These are phyloP conservation scores for Acleris holmiana DNA, from an alignment of 2,888 invertebrate genomes.

Conservation along the genomic window DNA sequence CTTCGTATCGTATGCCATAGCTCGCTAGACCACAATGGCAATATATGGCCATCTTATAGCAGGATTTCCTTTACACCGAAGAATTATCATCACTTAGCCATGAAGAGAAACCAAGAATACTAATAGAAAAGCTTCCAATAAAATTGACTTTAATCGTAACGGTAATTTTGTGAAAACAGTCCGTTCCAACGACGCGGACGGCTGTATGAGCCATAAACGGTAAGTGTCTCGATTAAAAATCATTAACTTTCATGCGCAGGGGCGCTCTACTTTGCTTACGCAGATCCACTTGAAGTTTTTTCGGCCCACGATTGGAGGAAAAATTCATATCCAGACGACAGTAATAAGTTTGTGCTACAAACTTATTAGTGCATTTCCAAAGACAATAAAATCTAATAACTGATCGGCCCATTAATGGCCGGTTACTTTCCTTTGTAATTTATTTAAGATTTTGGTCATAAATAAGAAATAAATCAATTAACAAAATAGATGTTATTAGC, in stretches of 20 bases:
- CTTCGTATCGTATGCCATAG: too few species aligned
- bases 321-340: too few species aligned
- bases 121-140: constrained; percentile 44
- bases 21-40: too few species aligned
- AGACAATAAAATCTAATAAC: too few species aligned
- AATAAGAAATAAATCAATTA: too few species aligned
- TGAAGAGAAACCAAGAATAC: constrained; percentile 22
- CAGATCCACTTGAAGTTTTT: constrained; percentile 5
- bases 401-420: too few species aligned
- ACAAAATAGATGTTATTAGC: too few species aligned
- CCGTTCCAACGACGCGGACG: constrained; percentile 37
- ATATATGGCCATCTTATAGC: too few species aligned
- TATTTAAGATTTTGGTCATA: too few species aligned
- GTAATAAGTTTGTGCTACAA: too few species aligned
- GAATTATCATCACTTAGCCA: constrained; percentile 5
- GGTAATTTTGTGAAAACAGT: constrained; percentile 51
- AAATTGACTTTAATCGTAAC: constrained; percentile 47
- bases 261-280: constrained; percentile 46
- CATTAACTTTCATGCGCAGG: constrained; percentile 67
- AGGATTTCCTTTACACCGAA: background rate
- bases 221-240: constrained; percentile 64
- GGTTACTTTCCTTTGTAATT: too few species aligned
- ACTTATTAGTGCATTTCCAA: too few species aligned
- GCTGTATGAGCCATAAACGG: constrained; percentile 64
- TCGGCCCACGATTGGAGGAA: constrained; percentile 1